Conservation (phyloP, 2,797 vertebrate genomes). For the Bovichtus variegatus region DNA sequence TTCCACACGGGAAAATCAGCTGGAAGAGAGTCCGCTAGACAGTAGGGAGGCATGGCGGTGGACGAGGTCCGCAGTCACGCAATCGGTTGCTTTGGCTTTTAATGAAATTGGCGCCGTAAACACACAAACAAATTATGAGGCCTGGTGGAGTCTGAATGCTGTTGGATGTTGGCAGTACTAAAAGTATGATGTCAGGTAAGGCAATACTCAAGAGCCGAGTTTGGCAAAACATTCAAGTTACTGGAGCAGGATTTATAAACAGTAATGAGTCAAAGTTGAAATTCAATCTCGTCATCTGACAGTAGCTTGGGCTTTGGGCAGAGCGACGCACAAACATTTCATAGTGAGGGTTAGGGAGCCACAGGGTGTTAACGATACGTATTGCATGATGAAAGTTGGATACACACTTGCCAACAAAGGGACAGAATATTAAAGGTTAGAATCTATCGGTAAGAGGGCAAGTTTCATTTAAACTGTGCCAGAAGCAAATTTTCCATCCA, state of each 20-base stretch:
- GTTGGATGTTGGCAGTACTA: constrained; percentile 7
- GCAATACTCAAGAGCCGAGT: constrained; percentile 29
- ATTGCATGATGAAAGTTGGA: constrained; percentile 81
- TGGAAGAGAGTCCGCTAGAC: constrained; percentile 66
- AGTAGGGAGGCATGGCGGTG: constrained; percentile 46
- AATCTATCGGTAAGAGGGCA: constrained; percentile 78
- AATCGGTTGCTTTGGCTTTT: constrained; percentile 57
- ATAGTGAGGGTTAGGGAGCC: constrained; percentile 50
- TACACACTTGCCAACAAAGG: constrained; percentile 80
- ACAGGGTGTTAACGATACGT: constrained; percentile 66
- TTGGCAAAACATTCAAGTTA: constrained; percentile 44
- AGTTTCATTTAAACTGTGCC: constrained; percentile 85
- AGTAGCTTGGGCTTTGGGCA: constrained; percentile 34
- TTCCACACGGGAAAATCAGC: constrained; percentile 78
- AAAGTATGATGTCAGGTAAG: constrained; percentile 48
- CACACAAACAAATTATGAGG: constrained; percentile 54
- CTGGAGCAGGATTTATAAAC: constrained; percentile 45
- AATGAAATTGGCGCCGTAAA: constrained; percentile 56
- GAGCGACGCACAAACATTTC: constrained; percentile 59
- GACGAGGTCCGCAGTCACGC: constrained; percentile 59
- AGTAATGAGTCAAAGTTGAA: constrained; percentile 58
- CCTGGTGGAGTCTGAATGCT: constrained; percentile 26
- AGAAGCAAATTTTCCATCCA: constrained; percentile 74
- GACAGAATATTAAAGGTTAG: constrained; percentile 85
- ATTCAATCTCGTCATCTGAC: constrained; percentile 49